Evolutionary conservation across 2,888 invertebrate genomes (phyloP).

Genomic region (Stratiomys singularior): DNA sequence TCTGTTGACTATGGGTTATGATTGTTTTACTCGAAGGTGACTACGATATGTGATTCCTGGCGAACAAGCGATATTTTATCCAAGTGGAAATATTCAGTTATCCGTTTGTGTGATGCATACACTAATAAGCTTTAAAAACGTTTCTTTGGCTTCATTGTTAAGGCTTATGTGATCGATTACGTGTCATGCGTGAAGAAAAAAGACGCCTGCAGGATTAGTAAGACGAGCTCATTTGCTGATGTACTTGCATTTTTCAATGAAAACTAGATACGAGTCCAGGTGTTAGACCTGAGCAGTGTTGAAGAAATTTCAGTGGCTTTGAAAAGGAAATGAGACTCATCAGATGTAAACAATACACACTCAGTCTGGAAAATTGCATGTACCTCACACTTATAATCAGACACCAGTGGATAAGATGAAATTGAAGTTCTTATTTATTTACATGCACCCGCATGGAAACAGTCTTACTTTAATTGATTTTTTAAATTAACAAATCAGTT

Average conservation of each 20-base stretch:
- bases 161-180: constrained; percentile 53
- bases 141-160: constrained; percentile 48
- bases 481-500: no score
- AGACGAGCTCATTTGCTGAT: constrained; percentile 26
- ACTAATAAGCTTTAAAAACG: constrained; percentile 50
- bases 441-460: no score
- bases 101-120: constrained; percentile 39
- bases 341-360: no score
- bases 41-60: constrained; percentile 18
- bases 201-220: constrained; percentile 31
- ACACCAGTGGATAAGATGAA: no score
- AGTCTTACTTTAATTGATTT: no score
- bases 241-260: neutral
- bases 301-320: no score
- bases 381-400: no score
- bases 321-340: no score
- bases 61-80: neutral
- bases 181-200: constrained; percentile 48
- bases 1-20: neutral
- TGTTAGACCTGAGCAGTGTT: no score
- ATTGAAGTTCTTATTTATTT: no score
- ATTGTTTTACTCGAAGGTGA: neutral
- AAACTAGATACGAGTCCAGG: no score
- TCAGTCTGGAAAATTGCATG: no score
- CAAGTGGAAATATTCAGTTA: constrained; percentile 12